Percentiles rank a stretch among this genome's conserved stretches.
Evolutionary conservation across 2,888 invertebrate genomes (phyloP).

Genomic region (Ptilodon capucinus): DNA sequence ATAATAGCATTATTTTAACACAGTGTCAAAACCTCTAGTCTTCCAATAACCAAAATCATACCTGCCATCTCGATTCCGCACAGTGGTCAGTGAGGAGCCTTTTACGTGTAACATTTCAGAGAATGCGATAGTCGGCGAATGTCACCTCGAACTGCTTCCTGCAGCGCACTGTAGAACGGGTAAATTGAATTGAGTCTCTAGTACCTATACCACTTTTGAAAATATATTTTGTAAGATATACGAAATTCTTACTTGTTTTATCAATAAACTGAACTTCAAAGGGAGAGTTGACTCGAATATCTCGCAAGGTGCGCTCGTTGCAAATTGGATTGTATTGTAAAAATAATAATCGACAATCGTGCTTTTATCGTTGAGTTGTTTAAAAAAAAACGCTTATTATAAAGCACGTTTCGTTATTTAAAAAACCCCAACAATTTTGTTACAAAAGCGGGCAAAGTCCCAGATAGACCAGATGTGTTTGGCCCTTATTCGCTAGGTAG

Average conservation of each 20-base stretch:
- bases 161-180: slow-evolving; percentile 40
- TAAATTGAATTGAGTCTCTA: slow-evolving; percentile 59
- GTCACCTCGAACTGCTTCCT: slow-evolving; percentile 34
- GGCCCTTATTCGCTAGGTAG: no score
- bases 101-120: slow-evolving; percentile 36
- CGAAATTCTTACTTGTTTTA: slow-evolving; percentile 32
- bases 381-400: no score
- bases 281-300: no score
- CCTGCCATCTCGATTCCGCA: slow-evolving; percentile 1
- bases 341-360: no score
- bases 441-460: no score
- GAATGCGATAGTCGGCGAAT: slow-evolving; percentile 43
- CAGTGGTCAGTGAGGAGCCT: slow-evolving; percentile 38
- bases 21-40: no score
- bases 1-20: no score
- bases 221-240: slow-evolving; percentile 43
- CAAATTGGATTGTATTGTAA: neutral
- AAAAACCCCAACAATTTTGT: no score
- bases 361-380: no score
- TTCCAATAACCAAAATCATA: neutral
- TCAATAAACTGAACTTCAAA: slow-evolving; percentile 9
- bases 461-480: no score
- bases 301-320: neutral
- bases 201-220: slow-evolving; percentile 44
- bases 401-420: no score